phyloP scores from a whole-genome alignment of 2,797 vertebrate species.

The Leucoraja ocellata region DNA sequence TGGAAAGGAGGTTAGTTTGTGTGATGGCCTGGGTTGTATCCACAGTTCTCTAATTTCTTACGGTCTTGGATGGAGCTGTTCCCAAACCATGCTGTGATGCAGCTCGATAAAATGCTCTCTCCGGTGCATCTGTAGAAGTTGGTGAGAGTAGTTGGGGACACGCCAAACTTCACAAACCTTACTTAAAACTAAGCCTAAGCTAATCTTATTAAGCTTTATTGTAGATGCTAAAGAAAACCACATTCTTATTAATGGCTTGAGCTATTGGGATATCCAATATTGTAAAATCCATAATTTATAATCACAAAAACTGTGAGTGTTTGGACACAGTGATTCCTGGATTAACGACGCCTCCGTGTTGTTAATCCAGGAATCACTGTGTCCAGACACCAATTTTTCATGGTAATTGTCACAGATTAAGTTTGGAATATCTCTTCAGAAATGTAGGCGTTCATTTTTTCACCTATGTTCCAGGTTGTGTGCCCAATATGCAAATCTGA shows the following conservation, averaged over 20 bases:
- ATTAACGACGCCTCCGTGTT: not conserved
- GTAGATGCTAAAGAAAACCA: not conserved
- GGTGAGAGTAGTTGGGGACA: too few relatives aligned
- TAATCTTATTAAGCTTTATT: not conserved
- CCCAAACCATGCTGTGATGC: too few relatives aligned
- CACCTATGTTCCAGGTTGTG: constrained; percentile 66
- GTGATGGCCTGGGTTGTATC: too few relatives aligned
- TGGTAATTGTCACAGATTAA: constrained; percentile 67
- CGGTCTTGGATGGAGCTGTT: too few relatives aligned
- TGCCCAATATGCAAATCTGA: constrained; percentile 74
- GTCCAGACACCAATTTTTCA: constrained; percentile 74
- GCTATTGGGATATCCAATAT: not conserved
- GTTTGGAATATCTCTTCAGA: constrained; percentile 75
- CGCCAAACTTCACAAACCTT: too few relatives aligned
- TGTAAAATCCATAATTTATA: not conserved
- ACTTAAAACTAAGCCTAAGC: too few relatives aligned
- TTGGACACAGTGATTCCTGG: too few relatives aligned
- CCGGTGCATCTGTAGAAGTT: too few relatives aligned
- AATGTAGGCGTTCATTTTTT: constrained; percentile 76
- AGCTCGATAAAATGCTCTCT: too few relatives aligned
- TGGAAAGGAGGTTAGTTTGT: too few relatives aligned
- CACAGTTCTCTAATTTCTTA: too few relatives aligned
- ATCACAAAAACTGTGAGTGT: not conserved
- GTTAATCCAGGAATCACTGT: constrained; percentile 63
- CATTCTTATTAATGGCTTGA: not conserved